These are phyloP conservation scores for Drosophila triauraria DNA, from an alignment of 1,140 invertebrate genomes.

Conservation along the genomic window DNA sequence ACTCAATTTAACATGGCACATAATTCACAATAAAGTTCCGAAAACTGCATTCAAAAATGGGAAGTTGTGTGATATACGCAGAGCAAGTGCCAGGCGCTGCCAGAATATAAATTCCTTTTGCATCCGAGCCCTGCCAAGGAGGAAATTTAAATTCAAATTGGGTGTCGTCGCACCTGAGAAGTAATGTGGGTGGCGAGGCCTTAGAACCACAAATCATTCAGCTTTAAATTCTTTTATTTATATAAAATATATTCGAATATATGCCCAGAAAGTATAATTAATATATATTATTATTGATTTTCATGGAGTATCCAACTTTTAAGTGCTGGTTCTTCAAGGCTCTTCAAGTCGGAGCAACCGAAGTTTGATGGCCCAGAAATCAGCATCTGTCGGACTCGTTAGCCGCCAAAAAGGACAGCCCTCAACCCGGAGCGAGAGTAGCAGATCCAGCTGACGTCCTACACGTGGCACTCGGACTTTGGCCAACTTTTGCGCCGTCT, in stretches of 20 bases:
- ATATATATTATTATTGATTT: too few species aligned
- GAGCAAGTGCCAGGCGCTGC: neutral
- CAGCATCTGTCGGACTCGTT: constrained; percentile 65
- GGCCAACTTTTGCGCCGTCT: constrained; percentile 55
- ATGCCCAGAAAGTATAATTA: neutral
- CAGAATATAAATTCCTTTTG: constrained; percentile 34
- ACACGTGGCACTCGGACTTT: constrained; percentile 72
- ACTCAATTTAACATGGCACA: constrained; percentile 71
- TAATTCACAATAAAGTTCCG: constrained; percentile 46
- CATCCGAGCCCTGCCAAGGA: constrained; percentile 15
- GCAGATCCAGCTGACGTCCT: constrained; percentile 32
- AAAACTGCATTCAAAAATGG: constrained; percentile 48
- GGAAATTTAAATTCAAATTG: constrained; percentile 46
- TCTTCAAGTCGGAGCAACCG: neutral
- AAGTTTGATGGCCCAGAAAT: constrained; percentile 47
- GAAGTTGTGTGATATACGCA: constrained; percentile 39
- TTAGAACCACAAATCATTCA: neutral
- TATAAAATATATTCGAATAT: neutral
- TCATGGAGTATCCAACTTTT: neutral
- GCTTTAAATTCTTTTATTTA: neutral
- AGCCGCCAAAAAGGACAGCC: constrained; percentile 24
- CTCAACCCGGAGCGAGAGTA: constrained; percentile 16
- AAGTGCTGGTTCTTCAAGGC: neutral
- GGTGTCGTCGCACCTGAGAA: constrained; percentile 33
- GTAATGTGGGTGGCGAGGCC: constrained; percentile 10